Percentiles rank a stretch among this genome's conserved stretches.
phyloP scores from a whole-genome alignment of 2,113 vertebrate species.

The Gallinago jamesoni region DNA sequence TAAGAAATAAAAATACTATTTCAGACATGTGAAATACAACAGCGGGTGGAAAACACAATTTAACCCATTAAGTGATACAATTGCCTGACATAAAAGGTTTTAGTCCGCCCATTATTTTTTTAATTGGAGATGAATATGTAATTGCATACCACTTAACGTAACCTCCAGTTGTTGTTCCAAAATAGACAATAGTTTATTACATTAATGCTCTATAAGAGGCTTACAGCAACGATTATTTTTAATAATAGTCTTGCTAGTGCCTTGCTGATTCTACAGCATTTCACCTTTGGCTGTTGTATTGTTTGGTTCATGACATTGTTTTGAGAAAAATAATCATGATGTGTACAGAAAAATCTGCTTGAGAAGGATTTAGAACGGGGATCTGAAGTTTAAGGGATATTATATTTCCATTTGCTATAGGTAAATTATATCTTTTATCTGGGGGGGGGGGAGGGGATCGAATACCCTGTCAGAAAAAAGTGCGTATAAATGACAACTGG shows the following conservation, averaged over 20 bases:
- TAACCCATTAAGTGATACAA: not conserved
- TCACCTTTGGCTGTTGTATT: not conserved
- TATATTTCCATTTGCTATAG: slow-evolving; percentile 1
- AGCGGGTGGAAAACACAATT: not conserved
- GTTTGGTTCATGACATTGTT: not conserved
- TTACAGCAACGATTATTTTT: slow-evolving; percentile 31
- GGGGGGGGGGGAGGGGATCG: not conserved
- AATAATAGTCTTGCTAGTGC: not conserved
- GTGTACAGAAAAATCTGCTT: not conserved
- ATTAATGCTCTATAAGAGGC: slow-evolving; percentile 10
- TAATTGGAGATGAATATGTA: slow-evolving; percentile 1
- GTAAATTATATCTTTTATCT: not conserved
- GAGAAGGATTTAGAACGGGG: not conserved
- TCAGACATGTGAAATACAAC: not conserved
- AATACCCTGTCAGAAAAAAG: not conserved
- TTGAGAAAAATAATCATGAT: slow-evolving; percentile 10
- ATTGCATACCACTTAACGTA: not conserved
- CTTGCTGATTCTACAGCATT: not conserved
- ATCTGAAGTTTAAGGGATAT: not conserved
- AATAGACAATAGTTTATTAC: not conserved
- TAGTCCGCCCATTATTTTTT: not conserved
- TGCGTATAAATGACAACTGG: not conserved
- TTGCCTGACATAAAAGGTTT: not conserved
- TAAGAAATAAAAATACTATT: not conserved
- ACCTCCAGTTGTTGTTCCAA: slow-evolving; percentile 21